Conservation (phyloP, 35 echinoderm and acorn worm genomes). For the Lytechinus variegatus region DNA sequence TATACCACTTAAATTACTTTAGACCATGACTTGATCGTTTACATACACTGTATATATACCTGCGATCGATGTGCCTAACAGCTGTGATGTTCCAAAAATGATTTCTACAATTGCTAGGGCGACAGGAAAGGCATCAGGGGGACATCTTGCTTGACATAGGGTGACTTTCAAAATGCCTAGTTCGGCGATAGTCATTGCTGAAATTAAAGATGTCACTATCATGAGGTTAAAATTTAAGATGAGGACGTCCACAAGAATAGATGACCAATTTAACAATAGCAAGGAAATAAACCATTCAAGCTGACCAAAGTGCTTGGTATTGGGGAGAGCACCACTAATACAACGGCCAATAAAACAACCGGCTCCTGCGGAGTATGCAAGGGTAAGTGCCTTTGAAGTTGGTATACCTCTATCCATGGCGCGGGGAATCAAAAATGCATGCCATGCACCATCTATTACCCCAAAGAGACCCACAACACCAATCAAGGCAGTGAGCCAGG, state of each 20-base stretch:
- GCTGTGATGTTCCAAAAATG: background rate
- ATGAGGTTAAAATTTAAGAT: background rate
- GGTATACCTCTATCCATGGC: background rate
- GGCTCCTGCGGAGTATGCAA: background rate
- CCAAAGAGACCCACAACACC: background rate
- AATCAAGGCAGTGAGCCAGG: background rate
- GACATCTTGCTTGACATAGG: background rate
- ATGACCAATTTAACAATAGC: background rate
- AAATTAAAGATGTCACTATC: background rate
- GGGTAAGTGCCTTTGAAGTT: background rate
- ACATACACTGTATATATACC: too few species aligned
- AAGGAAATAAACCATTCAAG: background rate
- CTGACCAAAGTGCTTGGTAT: background rate
- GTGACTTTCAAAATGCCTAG: background rate
- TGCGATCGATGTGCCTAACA: background rate
- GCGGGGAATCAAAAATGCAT: slow-evolving; percentile 22
- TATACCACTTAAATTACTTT: too few species aligned
- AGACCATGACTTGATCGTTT: too few species aligned
- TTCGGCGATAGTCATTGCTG: background rate
- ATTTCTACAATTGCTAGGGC: background rate
- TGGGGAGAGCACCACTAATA: background rate
- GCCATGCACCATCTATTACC: background rate
- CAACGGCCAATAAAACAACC: background rate
- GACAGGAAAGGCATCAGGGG: background rate
- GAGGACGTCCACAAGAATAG: background rate